Base-by-base conservation (phyloP, 2,888 invertebrate genomes). In the Netelia melanura region DNA sequence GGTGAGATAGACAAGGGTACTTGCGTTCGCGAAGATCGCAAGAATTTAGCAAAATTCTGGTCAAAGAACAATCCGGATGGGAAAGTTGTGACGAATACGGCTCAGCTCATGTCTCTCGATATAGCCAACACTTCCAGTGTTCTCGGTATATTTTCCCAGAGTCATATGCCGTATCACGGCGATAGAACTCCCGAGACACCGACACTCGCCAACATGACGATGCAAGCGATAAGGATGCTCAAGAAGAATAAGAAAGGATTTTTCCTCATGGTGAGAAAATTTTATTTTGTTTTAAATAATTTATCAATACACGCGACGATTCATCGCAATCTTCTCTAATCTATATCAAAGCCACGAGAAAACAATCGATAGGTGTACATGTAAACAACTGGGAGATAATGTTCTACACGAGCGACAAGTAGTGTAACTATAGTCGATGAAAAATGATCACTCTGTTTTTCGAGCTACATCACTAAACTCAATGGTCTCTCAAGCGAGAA, bases 31-130 rank as follows among this genome's bases (percentile, higher is more conserved):
- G 89, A 88, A 0, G 96, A 96, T 89, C 93, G 94, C 0, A 92
- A 94, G 52, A 95, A 96, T 91, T 94, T 96, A 78, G 94, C 95
- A 0, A 91, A 94, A 30, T 94, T 94, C 23, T 96, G 96, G 96
- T 88, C 94, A 81, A 86, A 92, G 0, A 93, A 93, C 64, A 93
- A 94, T 83, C 92, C 93, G 0, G 89, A 89, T 1, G 92, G 94
- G 0, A 91, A 90, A 38, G 89, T 94, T 62, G 94, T 95, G 0
- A 94, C 93, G 23, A 94, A 89, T 1, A 89, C 92, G 0, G 88
- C 93, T 0, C 93, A 95, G 21, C 89, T 95, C 2, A 88, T 94
- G 89, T 87, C 92, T 0, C 86, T 95, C 5, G 92, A 95, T 75
- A 86, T 94, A 0, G 87, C 89, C 3, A 91, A 94, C 30, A 92